Evolutionary conservation across 2,888 invertebrate species (phyloP), one percentile per base, ranked within the genome.

Genomic region (Troilus luridus): DNA sequence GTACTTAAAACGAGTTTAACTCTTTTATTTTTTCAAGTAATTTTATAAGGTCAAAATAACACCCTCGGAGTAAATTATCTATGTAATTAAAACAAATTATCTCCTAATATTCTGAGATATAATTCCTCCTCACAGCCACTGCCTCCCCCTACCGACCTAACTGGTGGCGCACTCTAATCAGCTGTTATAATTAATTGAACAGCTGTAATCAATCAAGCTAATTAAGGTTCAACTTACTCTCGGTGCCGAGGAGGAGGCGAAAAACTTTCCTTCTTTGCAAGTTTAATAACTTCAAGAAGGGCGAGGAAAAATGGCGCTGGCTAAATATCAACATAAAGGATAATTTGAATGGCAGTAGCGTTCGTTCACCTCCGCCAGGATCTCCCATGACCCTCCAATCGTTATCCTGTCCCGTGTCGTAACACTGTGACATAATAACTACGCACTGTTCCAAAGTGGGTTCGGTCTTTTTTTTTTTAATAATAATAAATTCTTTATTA

Each of bases 151-250:
- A 0, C 24, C 58, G 9, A 88, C 56, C 41, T 88, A 88, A 88
- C 58, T 56, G 5, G 14, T 12, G 54, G 59, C 24, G 9, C 72
- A 1, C 72, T 77, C 27, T 27, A 77, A 77, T 27, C 41, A 41
- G 41, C 27, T 41, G 9, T 41, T 27, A 77, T 77, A 77, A 77
- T 41, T 77, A 77, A 77, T 77, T 41, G 72, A 77, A 77, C 72
- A 77, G 72, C 72, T 41, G 72, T 77, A 77, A 77, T 77, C 41
- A 17, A 77, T 77, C 41, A 77, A 41, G 72, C 72, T 77, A 77
- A 77, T 77, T 77, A 77, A 77, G 27, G 72, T 77, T 77, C 27
- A 24, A 77, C 17, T 77, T 41, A 19, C 17, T 19, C 24, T 27
- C 41, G 41, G 14, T 5, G 27, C 12, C 72, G 5, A 2, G 6